Evolutionary conservation across 2,113 vertebrate genomes (phyloP).

Genomic region (Microtus ochrogaster): DNA sequence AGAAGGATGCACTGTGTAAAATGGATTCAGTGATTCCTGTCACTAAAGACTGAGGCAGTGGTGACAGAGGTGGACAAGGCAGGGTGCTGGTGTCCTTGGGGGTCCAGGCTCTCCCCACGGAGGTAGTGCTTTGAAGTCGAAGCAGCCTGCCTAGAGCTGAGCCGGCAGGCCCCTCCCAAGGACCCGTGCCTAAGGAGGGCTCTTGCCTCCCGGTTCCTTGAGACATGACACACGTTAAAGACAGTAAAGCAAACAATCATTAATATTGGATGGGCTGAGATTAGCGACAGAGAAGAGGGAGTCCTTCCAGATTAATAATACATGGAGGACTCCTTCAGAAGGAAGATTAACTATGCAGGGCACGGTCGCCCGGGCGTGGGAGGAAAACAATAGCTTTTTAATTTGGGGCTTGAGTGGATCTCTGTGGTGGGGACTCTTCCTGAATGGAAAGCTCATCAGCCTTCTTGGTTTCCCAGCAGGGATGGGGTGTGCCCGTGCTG

Average conservation of each 20-base stretch:
- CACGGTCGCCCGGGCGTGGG: neutral
- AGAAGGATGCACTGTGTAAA: neutral
- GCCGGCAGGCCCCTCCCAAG: neutral
- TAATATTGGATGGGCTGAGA: slow-evolving; percentile 77
- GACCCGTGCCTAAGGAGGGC: neutral
- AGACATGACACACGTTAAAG: slow-evolving; percentile 49
- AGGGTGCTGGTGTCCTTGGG: neutral
- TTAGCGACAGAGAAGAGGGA: slow-evolving; percentile 73
- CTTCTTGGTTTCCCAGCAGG: neutral
- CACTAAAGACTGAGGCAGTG: neutral
- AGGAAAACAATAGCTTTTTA: slow-evolving; percentile 66
- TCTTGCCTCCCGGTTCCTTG: neutral
- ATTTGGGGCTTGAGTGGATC: slow-evolving; percentile 39
- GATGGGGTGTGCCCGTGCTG: neutral
- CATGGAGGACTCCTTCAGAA: slow-evolving; percentile 66
- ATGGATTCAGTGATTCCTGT: neutral
- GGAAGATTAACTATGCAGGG: slow-evolving; percentile 66
- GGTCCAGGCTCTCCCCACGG: neutral
- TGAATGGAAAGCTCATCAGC: neutral
- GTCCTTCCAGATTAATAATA: slow-evolving; percentile 76
- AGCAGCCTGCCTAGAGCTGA: neutral
- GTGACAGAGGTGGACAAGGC: neutral
- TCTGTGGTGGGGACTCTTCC: slow-evolving; percentile 1
- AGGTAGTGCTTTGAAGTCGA: rapidly evolving
- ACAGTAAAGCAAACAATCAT: slow-evolving; percentile 78